A percentile compares a stretch with the other conserved stretches of the same genome.
Conservation (phyloP, 2,888 invertebrate genomes). For the Spodoptera exigua region DNA sequence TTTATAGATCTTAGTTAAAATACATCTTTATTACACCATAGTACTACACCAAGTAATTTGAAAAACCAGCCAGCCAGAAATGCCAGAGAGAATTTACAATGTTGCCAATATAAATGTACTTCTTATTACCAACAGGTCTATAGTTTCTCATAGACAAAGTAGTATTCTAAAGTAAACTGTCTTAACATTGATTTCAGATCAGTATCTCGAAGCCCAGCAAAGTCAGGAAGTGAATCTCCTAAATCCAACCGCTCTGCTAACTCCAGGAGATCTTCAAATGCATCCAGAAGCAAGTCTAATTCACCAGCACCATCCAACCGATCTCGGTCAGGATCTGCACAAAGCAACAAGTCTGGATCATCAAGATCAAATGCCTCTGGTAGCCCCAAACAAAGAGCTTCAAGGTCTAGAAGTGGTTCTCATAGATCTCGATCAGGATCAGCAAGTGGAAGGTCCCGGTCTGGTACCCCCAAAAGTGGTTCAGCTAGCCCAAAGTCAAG, state of each 20-base stretch:
- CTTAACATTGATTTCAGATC: slow-evolving; percentile 70
- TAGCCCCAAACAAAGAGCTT: slow-evolving; percentile 74
- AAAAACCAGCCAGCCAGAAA: no score
- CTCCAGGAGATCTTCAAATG: slow-evolving; percentile 80
- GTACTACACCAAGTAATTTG: no score
- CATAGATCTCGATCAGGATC: slow-evolving; percentile 73
- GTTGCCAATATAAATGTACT: no score
- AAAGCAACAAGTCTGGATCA: slow-evolving; percentile 84
- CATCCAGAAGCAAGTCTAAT: slow-evolving; percentile 83
- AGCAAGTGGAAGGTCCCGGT: slow-evolving; percentile 73
- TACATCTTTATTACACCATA: no score
- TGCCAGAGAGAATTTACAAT: no score
- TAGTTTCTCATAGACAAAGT: no score
- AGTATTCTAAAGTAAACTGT: neutral
- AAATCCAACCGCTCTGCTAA: slow-evolving; percentile 77
- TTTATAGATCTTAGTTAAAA: no score
- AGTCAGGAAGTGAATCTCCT: slow-evolving; percentile 83
- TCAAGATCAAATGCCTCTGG: slow-evolving; percentile 83
- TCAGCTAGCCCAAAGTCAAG: slow-evolving; percentile 69
- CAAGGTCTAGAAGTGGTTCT: slow-evolving; percentile 81
- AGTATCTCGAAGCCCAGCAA: slow-evolving; percentile 78
- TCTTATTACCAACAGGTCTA: no score
- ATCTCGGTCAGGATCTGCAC: slow-evolving; percentile 77
- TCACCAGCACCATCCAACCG: slow-evolving; percentile 80
- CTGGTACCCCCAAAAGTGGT: slow-evolving; percentile 70